Evolutionary conservation across 2,888 invertebrate genomes (phyloP).

Genomic region (Apodemia mormo): DNA sequence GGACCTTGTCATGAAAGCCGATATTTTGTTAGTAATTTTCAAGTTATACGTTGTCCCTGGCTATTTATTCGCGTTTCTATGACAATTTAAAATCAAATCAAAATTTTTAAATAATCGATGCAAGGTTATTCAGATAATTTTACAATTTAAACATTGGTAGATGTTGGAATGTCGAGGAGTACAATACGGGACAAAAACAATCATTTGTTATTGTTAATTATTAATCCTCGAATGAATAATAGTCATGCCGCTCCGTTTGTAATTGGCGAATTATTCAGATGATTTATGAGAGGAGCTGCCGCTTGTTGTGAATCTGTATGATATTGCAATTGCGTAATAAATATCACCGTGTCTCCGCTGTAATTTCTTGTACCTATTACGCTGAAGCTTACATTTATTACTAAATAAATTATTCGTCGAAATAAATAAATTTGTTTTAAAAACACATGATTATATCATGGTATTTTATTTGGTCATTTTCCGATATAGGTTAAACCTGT

Average conservation of each 20-base stretch:
- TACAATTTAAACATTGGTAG: background rate
- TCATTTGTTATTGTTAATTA: conserved; percentile 75
- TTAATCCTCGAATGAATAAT: conserved; percentile 72
- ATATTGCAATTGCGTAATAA: conserved; percentile 55
- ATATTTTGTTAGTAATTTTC: too few relatives aligned
- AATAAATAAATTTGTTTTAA: too few relatives aligned
- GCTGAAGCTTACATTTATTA: conserved; percentile 7
- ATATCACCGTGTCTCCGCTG: conserved; percentile 48
- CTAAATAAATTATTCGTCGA: background rate
- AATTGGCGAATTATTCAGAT: conserved; percentile 72
- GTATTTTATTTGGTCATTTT: too few relatives aligned
- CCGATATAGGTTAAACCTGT: too few relatives aligned
- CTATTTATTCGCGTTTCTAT: too few relatives aligned
- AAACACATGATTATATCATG: too few relatives aligned
- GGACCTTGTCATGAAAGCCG: too few relatives aligned
- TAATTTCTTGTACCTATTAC: conserved; percentile 21
- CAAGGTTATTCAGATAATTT: too few relatives aligned
- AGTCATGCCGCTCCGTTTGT: conserved; percentile 61
- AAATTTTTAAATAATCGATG: too few relatives aligned
- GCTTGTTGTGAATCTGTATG: conserved; percentile 50
- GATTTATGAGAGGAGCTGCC: conserved; percentile 56
- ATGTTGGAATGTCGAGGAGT: conserved; percentile 5
- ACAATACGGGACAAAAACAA: conserved; percentile 49
- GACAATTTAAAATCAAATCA: too few relatives aligned
- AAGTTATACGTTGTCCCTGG: too few relatives aligned